phyloP scores from a whole-genome alignment of 1,140 invertebrate species.

The Maconellicoccus hirsutus region DNA sequence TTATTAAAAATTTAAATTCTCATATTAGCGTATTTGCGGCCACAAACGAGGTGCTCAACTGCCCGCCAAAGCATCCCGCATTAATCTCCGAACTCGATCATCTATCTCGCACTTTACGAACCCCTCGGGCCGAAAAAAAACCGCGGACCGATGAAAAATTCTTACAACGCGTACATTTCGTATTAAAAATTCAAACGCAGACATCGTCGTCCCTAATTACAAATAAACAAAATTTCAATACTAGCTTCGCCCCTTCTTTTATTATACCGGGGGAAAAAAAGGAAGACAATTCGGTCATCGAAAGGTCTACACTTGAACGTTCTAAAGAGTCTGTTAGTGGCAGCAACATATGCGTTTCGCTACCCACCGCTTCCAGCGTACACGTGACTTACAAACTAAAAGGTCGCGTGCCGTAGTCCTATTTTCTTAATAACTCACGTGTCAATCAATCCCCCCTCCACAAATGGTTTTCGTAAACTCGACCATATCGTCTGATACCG shows the following conservation, averaged over 20 bases:
- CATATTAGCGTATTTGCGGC: no score
- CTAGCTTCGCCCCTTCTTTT: background rate
- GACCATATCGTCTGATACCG: no score
- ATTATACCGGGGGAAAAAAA: background rate
- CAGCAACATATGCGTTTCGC: background rate
- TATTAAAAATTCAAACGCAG: constrained; percentile 4
- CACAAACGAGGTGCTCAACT: no score
- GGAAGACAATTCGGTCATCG: constrained; percentile 1
- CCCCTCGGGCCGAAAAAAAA: no score
- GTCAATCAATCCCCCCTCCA: background rate
- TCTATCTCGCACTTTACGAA: no score
- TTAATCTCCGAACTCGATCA: no score
- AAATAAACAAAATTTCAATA: constrained; percentile 1
- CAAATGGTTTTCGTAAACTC: no score
- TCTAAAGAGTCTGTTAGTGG: constrained; percentile 1
- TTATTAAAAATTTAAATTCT: no score
- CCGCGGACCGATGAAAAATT: no score
- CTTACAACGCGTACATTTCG: no score
- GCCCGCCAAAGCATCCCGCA: no score
- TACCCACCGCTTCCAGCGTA: background rate
- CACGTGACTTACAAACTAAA: background rate
- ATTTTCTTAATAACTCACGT: background rate
- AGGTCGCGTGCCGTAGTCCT: background rate
- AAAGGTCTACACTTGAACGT: background rate
- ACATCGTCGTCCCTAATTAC: background rate